Conservation (phyloP, 2,113 vertebrate species). For the Nerophis lumbriciformis region DNA sequence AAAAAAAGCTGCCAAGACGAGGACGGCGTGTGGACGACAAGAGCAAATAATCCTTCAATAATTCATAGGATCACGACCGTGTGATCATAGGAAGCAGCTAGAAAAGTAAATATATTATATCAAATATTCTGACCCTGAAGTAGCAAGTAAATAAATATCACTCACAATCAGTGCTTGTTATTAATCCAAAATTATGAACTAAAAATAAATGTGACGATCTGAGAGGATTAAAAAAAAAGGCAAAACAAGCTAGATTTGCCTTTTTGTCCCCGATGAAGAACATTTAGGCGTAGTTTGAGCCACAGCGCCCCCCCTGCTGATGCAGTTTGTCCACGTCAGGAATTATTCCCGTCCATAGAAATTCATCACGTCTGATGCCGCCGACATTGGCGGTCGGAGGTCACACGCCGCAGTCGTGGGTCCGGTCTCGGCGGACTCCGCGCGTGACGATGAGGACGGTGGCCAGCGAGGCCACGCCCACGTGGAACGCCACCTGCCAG, state of each 20-base stretch:
- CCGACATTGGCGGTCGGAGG: too few species aligned
- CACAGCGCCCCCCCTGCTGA: too few species aligned
- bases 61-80: background rate
- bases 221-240: background rate
- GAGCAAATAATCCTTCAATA: background rate
- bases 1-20: conserved; percentile 1
- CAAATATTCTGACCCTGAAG: conserved; percentile 10
- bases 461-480: conserved; percentile 80
- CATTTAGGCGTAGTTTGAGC: too few species aligned
- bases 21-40: background rate
- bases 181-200: background rate
- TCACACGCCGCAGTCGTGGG: conserved; percentile 81
- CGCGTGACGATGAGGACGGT: conserved; percentile 80
- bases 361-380: background rate
- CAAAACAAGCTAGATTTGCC: conserved; percentile 11
- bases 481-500: conserved; percentile 90
- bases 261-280: too few species aligned
- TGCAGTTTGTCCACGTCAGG: too few species aligned
- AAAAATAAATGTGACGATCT: background rate
- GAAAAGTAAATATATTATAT: conserved; percentile 6
- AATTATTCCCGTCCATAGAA: conserved; percentile 10
- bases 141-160: conserved; percentile 15
- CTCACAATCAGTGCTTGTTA: conserved; percentile 29
- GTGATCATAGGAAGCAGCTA: background rate
- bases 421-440: conserved; percentile 77